A percentile compares a stretch with the other conserved stretches of the same genome.
Evolutionary conservation across 2,888 invertebrate species (phyloP).

Genomic region (Hirtodrosophila trivittata): DNA sequence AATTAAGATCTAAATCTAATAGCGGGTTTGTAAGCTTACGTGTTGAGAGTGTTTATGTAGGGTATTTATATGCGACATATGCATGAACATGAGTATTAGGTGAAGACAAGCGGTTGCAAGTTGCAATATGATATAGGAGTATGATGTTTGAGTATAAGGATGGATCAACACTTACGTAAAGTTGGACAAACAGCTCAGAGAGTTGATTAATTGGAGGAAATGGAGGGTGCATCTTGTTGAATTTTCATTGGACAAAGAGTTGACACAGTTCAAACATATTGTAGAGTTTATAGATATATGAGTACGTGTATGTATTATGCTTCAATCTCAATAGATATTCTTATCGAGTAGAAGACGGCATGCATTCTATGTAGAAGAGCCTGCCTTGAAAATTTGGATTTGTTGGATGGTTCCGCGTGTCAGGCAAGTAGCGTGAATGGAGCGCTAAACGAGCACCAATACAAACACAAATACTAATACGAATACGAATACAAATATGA

Average conservation of each 20-base stretch:
- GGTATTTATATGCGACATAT: constrained; percentile 14
- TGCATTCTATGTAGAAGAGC: constrained; percentile 43
- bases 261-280: constrained; percentile 16
- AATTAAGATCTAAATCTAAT: too few species aligned
- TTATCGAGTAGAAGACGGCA: constrained; percentile 41
- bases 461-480: constrained; percentile 26
- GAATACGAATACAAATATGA: constrained; percentile 31
- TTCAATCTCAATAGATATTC: constrained; percentile 10
- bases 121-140: constrained; percentile 11
- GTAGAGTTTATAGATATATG: constrained; percentile 22
- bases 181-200: constrained; percentile 49
- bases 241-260: constrained; percentile 38
- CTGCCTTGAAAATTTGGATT: constrained; percentile 25
- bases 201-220: constrained; percentile 40
- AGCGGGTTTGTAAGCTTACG: constrained; percentile 28
- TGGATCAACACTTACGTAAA: constrained; percentile 64
- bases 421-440: constrained; percentile 22
- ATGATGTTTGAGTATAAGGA: constrained; percentile 12
- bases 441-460: constrained; percentile 22
- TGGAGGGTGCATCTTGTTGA: constrained; percentile 55
- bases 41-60: constrained; percentile 32
- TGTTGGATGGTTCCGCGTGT: constrained; percentile 21
- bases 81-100: constrained; percentile 28
- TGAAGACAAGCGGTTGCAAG: constrained; percentile 22
- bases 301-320: neutral